Percentiles rank a stretch among this genome's conserved stretches.
These are phyloP conservation scores for Pegea sp. DNA, from an alignment of 23 tunicate genomes.

Conservation along the genomic window DNA sequence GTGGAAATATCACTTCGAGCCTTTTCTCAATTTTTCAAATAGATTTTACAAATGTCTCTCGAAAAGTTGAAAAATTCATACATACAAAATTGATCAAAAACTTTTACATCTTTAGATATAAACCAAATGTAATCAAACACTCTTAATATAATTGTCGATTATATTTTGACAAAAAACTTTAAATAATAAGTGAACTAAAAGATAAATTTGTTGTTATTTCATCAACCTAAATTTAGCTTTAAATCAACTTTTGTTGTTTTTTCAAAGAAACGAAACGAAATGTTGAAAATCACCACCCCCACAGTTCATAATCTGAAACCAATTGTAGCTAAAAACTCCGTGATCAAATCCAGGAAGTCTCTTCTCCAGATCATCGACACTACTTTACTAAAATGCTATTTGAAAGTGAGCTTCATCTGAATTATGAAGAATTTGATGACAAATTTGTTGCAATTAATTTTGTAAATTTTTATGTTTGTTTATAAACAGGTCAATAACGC, in stretches of 20 bases:
- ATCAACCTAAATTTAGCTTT: not conserved
- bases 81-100: no score
- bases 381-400: constrained; percentile 59
- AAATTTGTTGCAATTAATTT: not conserved
- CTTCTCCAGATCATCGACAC: constrained; percentile 74
- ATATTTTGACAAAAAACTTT: no score
- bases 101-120: no score
- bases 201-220: not conserved
- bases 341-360: constrained; percentile 18
- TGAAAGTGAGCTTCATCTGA: constrained; percentile 33
- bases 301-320: constrained; percentile 11
- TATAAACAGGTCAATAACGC: constrained; percentile 71
- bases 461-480: not conserved
- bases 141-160: not conserved
- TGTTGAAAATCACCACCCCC: not conserved
- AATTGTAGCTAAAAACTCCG: constrained; percentile 35
- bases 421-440: no score
- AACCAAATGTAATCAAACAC: not conserved
- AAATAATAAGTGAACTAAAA: no score
- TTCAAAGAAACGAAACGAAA: constrained; percentile 57
- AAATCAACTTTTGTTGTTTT: no score
- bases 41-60: no score
- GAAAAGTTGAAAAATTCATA: no score
- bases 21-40: no score
- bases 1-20: no score